These are phyloP conservation scores for Crotalus horridus DNA, from an alignment of 2,113 vertebrate species.

Conservation along the genomic window DNA sequence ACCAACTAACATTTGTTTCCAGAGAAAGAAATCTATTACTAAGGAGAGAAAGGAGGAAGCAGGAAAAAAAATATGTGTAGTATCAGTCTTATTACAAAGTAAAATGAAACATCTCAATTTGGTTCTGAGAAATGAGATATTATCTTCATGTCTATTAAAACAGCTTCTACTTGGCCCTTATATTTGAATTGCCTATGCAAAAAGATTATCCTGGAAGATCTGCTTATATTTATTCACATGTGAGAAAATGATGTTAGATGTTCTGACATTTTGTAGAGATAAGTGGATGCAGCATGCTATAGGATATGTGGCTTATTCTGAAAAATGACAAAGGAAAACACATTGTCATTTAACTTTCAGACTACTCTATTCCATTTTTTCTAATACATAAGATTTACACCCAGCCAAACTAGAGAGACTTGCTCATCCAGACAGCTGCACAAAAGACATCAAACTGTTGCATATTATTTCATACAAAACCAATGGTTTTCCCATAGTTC, in stretches of 20 bases:
- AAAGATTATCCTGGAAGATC: not conserved
- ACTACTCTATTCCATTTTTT: not conserved
- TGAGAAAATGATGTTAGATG: not conserved
- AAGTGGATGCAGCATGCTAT: not conserved
- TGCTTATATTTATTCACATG: not conserved
- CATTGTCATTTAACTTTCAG: not conserved
- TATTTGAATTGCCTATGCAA: not conserved
- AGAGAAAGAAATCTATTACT: not conserved
- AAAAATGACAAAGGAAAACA: not conserved
- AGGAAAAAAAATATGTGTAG: not conserved
- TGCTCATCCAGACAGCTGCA: not conserved
- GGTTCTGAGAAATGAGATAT: not conserved
- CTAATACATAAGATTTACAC: not conserved
- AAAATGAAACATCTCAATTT: not conserved
- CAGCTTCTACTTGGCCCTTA: not conserved
- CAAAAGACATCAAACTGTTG: not conserved
- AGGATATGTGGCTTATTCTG: not conserved
- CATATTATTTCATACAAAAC: not conserved
- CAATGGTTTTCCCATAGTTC: not conserved
- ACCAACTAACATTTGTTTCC: not conserved
- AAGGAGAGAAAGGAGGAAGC: not conserved
- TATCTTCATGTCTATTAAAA: not conserved
- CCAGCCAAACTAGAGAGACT: not conserved
- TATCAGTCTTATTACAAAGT: not conserved
- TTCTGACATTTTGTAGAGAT: not conserved